Conservation (phyloP, 2,888 invertebrate species). For the Aricia artaxerxes region DNA sequence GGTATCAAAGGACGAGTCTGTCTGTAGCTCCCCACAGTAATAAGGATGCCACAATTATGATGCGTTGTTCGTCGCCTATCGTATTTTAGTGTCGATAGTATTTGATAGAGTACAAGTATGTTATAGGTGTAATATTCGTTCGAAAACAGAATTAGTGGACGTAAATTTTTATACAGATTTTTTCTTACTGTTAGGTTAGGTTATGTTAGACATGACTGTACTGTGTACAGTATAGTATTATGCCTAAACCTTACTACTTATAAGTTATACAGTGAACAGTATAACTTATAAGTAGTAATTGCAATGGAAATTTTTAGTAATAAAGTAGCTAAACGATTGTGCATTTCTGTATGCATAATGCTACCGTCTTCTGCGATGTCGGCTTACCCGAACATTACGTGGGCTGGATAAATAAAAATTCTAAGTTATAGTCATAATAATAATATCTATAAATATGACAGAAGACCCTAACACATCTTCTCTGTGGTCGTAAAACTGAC, state of each 20-base stretch:
- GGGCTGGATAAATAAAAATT: conserved; percentile 3
- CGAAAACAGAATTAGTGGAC: neutral
- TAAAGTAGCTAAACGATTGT: neutral
- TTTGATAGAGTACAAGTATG: neutral
- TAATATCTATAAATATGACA: conserved; percentile 2
- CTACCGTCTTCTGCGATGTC: neutral
- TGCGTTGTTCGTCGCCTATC: conserved; percentile 38
- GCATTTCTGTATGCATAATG: neutral
- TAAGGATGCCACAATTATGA: conserved; percentile 46
- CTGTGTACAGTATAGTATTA: too few relatives aligned
- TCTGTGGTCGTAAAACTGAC: conserved; percentile 3
- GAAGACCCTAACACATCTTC: neutral
- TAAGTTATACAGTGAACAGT: neutral
- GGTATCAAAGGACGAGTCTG: conserved; percentile 65
- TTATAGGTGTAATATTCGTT: neutral
- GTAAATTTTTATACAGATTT: too few relatives aligned
- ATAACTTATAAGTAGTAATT: neutral
- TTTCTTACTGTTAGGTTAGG: too few relatives aligned
- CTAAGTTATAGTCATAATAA: conserved; percentile 5
- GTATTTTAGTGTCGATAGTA: conserved; percentile 40
- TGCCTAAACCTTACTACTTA: too few relatives aligned
- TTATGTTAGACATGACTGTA: too few relatives aligned
- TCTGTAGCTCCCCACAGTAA: conserved; percentile 48
- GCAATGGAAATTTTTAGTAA: neutral
- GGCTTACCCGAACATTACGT: neutral